These are phyloP conservation scores for Glaucopsyche alexis DNA, from an alignment of 2,888 invertebrate genomes.

Conservation along the genomic window DNA sequence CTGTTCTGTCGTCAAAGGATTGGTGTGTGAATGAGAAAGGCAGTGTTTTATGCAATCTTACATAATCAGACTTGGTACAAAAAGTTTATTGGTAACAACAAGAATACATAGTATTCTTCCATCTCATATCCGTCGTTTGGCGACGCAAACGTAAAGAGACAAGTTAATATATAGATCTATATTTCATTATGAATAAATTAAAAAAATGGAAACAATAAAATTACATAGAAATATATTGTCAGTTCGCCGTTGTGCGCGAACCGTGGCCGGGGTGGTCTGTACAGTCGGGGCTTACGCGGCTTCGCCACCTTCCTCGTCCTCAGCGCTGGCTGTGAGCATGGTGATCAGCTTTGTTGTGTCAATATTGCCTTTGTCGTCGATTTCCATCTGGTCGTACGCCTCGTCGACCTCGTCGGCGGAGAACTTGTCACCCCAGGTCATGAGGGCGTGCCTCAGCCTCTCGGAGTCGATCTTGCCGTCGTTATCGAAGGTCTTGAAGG, in stretches of 20 bases:
- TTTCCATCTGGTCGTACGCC: conserved; percentile 95
- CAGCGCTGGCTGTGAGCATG: conserved; percentile 92
- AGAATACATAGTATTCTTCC: conserved; percentile 70
- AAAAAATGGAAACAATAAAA: conserved; percentile 77
- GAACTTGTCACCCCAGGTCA: conserved; percentile 97
- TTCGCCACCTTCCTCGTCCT: conserved; percentile 86
- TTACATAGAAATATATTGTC: conserved; percentile 73
- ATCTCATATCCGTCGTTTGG: conserved; percentile 39
- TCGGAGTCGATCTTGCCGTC: conserved; percentile 94
- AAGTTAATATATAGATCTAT: conserved; percentile 25
- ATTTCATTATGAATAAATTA: conserved; percentile 72
- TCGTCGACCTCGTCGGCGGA: conserved; percentile 92
- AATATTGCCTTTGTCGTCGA: conserved; percentile 94
- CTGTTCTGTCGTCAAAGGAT: conserved; percentile 33
- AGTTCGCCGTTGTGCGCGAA: conserved; percentile 53
- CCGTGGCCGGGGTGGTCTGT: conserved; percentile 52
- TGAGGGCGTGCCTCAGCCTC: conserved; percentile 92
- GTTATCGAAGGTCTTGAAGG: conserved; percentile 95
- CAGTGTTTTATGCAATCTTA: conserved; percentile 52
- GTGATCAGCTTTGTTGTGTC: conserved; percentile 92
- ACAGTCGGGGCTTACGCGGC: conserved; percentile 58
- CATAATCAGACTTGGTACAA: conserved; percentile 67
- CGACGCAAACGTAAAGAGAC: conserved; percentile 25
- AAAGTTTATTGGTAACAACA: conserved; percentile 64
- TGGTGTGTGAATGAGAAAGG: conserved; percentile 58